These are phyloP conservation scores for Micromesistius poutassou DNA, from an alignment of 2,797 vertebrate species.

Conservation along the genomic window DNA sequence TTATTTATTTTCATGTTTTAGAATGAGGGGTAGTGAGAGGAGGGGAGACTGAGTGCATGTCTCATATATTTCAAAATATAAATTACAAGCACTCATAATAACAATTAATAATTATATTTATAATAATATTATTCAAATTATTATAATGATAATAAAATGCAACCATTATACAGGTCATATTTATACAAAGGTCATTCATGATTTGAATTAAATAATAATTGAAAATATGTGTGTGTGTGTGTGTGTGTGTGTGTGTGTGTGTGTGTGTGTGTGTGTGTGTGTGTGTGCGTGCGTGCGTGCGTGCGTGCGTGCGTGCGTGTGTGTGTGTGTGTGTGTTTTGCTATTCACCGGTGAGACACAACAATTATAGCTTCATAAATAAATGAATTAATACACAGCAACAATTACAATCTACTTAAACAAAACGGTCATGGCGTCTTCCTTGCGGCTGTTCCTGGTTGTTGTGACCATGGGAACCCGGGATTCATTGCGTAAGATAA, in stretches of 20 bases:
- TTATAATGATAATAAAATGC: neutral
- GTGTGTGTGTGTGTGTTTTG: no score
- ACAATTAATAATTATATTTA: neutral
- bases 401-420: neutral
- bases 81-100: neutral
- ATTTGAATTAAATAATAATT: no score
- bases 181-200: no score
- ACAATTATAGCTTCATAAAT: neutral
- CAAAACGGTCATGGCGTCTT: slow-evolving; percentile 3
- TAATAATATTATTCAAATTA: neutral
- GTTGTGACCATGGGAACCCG: slow-evolving; percentile 58
- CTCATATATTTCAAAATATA: neutral
- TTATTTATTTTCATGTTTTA: no score
- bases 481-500: neutral
- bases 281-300: no score
- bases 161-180: no score
- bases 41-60: neutral
- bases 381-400: neutral
- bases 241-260: no score
- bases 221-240: no score
- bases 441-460: neutral
- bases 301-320: no score
- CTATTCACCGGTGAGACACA: neutral
- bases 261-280: no score
- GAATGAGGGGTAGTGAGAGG: no score